Base-by-base conservation (phyloP, 2,888 invertebrate genomes). In the Callyntrura sp. region DNA sequence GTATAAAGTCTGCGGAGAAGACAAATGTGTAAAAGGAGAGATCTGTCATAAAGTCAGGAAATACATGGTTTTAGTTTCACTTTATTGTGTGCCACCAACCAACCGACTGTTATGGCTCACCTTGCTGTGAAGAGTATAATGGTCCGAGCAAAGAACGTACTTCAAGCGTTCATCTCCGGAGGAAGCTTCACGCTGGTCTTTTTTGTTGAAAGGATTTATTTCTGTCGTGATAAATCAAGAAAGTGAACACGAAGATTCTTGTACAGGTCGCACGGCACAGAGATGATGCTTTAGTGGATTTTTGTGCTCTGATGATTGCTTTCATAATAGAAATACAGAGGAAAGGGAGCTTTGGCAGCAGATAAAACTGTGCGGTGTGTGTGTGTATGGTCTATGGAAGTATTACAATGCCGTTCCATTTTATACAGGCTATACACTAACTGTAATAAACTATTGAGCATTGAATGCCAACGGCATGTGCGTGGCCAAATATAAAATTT, bases 141-240 rank as follows among this genome's bases (percentile, higher is more conserved):
- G 17, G 60, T 5, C 5, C 28, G 28, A 48, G 73, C 48, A 76
- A 35, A 35, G 57, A 55, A 57, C 78, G 78, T 28, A 68, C 76
- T 60, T 60, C 57, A 60, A 70, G 85, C 85, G 78, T 85, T 73
- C 85, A 85, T 85, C 85, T 57, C 79, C 87, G 79, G 87, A 87
- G 79, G 87, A 87, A 81, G 57, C 25, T n/a, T 60, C 79, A 65
- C 68, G 81, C 87, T 87, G 79, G 78, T 43, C 81, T 57, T n/a
- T 28, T 76, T 78, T 28, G 25, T 78, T 23, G 76, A 76, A 55
- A 87, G 81, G 87, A 87, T 87, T 87, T 87, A 87, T 87, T 68
- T 81, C 70, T 35, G 20, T 17, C 48, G 51, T 70, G 65, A 87
- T 87, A 87, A 87, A 87, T 87, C 87, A 87, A 81, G 79, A 87